These are phyloP conservation scores for Chrysina gloriosa DNA, from an alignment of 2,888 invertebrate genomes.

Conservation along the genomic window DNA sequence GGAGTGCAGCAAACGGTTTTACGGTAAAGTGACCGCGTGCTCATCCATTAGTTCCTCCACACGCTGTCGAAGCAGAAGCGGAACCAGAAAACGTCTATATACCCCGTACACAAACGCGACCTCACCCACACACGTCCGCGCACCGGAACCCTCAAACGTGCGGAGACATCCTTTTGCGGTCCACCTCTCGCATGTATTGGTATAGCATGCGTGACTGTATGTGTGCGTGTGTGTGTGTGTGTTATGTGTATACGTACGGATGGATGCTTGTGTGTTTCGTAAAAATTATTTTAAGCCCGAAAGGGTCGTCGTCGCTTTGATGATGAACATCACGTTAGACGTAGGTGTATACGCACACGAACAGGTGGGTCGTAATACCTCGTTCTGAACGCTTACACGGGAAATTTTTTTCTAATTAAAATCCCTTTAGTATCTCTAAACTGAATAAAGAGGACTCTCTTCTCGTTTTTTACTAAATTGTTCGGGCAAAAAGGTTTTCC, in stretches of 20 bases:
- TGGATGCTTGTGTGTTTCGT: conserved; percentile 38
- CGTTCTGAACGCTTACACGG: conserved; percentile 19
- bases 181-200: conserved; percentile 9
- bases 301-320: conserved; percentile 46
- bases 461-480: conserved; percentile 23
- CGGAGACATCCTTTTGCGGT: conserved; percentile 39
- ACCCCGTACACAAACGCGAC: neutral
- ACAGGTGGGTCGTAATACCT: conserved; percentile 34
- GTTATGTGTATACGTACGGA: neutral
- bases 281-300: conserved; percentile 47
- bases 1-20: conserved; percentile 65
- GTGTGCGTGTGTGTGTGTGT: neutral
- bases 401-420: conserved; percentile 29
- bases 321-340: conserved; percentile 42
- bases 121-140: conserved; percentile 15
- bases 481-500: conserved; percentile 17
- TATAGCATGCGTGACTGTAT: conserved; percentile 5
- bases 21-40: conserved; percentile 63
- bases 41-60: conserved; percentile 51
- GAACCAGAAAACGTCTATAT: conserved; percentile 28
- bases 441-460: conserved; percentile 21
- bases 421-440: conserved; percentile 33
- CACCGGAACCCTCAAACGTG: conserved; percentile 39
- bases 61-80: conserved; percentile 38
- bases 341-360: conserved; percentile 26